Conservation (phyloP, 1,140 invertebrate species). For the Cryptotermes secundus region DNA sequence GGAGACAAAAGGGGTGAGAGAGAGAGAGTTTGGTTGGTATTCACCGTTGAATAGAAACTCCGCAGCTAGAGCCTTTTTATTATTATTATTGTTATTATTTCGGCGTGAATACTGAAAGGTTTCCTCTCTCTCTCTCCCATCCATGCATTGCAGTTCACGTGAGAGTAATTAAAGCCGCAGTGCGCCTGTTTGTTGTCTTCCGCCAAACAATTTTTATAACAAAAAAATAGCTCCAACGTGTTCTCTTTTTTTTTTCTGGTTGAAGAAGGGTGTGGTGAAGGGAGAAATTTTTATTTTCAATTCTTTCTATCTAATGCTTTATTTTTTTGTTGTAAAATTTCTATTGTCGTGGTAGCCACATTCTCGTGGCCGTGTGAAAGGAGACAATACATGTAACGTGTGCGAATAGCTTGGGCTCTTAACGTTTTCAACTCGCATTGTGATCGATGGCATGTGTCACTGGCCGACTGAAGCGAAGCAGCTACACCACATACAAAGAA, state of each 20-base stretch:
- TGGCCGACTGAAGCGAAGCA: neutral
- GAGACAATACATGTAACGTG: neutral
- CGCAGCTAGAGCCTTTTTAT: neutral
- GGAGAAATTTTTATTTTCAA: slow-evolving; percentile 29
- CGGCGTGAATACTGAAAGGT: slow-evolving; percentile 27
- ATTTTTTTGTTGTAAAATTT: slow-evolving; percentile 14
- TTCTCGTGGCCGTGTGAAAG: neutral
- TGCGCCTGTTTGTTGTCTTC: slow-evolving; percentile 29
- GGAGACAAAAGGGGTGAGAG: neutral
- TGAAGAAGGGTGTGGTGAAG: neutral
- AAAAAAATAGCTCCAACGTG: neutral
- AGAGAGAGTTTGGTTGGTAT: neutral
- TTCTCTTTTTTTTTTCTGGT: neutral
- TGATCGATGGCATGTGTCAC: slow-evolving; percentile 5
- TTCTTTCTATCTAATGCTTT: slow-evolving; percentile 23
- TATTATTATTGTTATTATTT: neutral
- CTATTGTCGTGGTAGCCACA: neutral
- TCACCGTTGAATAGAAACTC: neutral
- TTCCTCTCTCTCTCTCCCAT: neutral
- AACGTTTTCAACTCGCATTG: slow-evolving; percentile 3
- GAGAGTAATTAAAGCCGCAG: slow-evolving; percentile 29
- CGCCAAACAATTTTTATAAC: neutral
- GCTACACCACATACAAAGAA: neutral
- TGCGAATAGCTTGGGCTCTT: neutral
- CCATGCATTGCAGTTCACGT: slow-evolving; percentile 21